Evolutionary conservation across 2,797 vertebrate species (phyloP).

Genomic region (Cirrhinus molitorella): DNA sequence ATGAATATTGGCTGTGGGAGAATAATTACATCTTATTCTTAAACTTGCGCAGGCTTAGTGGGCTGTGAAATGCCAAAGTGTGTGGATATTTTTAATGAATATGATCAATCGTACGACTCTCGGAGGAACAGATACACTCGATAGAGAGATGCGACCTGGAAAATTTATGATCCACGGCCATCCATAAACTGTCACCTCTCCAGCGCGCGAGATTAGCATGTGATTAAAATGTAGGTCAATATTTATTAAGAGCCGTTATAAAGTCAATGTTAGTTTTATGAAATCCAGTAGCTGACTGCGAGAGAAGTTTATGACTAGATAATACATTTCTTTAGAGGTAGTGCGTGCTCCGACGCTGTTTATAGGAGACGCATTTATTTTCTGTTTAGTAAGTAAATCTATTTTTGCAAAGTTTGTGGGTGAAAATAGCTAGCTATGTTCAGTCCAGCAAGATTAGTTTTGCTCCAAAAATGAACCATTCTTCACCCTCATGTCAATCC

Average conservation of each 20-base stretch:
- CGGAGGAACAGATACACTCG: constrained; percentile 82
- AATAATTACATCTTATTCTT: constrained; percentile 78
- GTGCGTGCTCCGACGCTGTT: neutral
- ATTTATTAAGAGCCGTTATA: constrained; percentile 79
- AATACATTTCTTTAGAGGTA: constrained; percentile 39
- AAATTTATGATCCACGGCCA: constrained; percentile 83
- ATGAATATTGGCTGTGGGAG: constrained; percentile 80
- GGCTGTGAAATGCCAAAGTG: constrained; percentile 79
- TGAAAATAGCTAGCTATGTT: neutral
- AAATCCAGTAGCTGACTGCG: constrained; percentile 63
- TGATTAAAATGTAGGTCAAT: constrained; percentile 84
- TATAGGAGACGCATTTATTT: constrained; percentile 37
- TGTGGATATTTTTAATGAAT: constrained; percentile 87
- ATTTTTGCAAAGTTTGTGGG: neutral
- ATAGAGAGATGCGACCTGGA: constrained; percentile 82
- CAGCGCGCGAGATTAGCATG: constrained; percentile 75
- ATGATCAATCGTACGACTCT: constrained; percentile 86
- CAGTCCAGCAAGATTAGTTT: neutral
- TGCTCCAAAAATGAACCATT: neutral
- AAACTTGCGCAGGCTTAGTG: constrained; percentile 77
- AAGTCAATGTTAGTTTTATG: constrained; percentile 79
- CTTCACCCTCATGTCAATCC: neutral
- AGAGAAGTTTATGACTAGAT: constrained; percentile 56
- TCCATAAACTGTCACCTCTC: constrained; percentile 77
- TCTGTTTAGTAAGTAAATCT: constrained; percentile 39